Conservation (phyloP, 2,888 invertebrate genomes). For the Cataglyphis albicans region DNA sequence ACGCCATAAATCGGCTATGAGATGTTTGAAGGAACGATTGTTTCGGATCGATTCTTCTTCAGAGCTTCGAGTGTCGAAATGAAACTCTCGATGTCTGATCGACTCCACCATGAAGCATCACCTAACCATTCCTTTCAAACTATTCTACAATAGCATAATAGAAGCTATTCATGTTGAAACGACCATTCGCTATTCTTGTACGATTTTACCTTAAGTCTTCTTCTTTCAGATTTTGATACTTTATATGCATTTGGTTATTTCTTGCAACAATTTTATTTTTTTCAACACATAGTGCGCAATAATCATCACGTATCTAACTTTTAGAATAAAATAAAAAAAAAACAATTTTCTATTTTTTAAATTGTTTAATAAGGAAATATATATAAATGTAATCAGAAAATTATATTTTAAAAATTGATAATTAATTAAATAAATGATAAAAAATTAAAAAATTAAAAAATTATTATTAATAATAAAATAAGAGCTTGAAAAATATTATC, state of each 20-base stretch:
- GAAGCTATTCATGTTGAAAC: slow-evolving; percentile 73
- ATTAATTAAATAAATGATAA: background rate
- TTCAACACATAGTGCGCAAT: slow-evolving; percentile 7
- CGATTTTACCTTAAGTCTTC: slow-evolving; percentile 66
- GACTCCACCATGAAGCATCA: slow-evolving; percentile 69
- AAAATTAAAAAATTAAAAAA: background rate
- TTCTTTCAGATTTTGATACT: slow-evolving; percentile 62
- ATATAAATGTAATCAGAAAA: background rate
- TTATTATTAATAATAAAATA: background rate
- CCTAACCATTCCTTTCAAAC: slow-evolving; percentile 71
- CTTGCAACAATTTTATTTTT: slow-evolving; percentile 38
- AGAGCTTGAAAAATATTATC: background rate
- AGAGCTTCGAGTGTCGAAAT: slow-evolving; percentile 78
- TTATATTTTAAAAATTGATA: background rate
- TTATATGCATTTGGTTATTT: slow-evolving; percentile 50
- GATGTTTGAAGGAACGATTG: slow-evolving; percentile 81
- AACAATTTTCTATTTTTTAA: background rate
- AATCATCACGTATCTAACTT: slow-evolving; percentile 3
- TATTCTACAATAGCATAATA: slow-evolving; percentile 75
- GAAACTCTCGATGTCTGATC: slow-evolving; percentile 75
- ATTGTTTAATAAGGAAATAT: background rate
- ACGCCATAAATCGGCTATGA: slow-evolving; percentile 74
- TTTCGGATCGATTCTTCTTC: slow-evolving; percentile 76
- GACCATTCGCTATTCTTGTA: slow-evolving; percentile 73
- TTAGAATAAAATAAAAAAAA: background rate